A percentile compares a stretch with the other conserved stretches of the same genome.
phyloP scores from a whole-genome alignment of 2,113 vertebrate species.

The Myodes glareolus region DNA sequence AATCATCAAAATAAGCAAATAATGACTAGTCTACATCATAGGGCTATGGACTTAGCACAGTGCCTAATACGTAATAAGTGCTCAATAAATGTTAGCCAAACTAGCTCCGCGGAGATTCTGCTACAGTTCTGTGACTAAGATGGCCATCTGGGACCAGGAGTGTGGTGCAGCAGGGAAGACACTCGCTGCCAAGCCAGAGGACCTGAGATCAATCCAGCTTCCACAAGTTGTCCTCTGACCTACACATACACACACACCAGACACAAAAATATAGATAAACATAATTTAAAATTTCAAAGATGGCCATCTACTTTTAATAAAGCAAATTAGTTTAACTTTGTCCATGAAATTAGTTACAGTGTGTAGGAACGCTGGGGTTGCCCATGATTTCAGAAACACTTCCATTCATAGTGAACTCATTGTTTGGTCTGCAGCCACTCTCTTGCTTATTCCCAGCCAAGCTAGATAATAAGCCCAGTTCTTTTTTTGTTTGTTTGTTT shows the following conservation, averaged over 20 bases:
- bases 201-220: background rate
- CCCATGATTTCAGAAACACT: background rate
- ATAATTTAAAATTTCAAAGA: background rate
- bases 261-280: background rate
- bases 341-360: background rate
- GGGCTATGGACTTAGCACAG: constrained; percentile 48
- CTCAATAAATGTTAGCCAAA: constrained; percentile 76
- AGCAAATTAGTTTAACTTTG: constrained; percentile 17
- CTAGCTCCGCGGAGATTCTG: background rate
- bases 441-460: constrained; percentile 24
- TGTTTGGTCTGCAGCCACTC: background rate
- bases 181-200: background rate
- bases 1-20: constrained; percentile 9
- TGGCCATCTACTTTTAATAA: background rate
- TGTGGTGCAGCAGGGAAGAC: background rate
- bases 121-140: background rate
- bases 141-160: background rate
- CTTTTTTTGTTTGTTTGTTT: background rate
- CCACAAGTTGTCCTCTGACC: background rate
- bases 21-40: background rate
- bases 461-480: background rate
- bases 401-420: background rate
- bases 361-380: background rate
- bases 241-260: background rate
- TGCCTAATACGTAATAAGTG: constrained; percentile 72